Base-by-base conservation (phyloP, 2,113 vertebrate genomes). In the Heliornis fulica region DNA sequence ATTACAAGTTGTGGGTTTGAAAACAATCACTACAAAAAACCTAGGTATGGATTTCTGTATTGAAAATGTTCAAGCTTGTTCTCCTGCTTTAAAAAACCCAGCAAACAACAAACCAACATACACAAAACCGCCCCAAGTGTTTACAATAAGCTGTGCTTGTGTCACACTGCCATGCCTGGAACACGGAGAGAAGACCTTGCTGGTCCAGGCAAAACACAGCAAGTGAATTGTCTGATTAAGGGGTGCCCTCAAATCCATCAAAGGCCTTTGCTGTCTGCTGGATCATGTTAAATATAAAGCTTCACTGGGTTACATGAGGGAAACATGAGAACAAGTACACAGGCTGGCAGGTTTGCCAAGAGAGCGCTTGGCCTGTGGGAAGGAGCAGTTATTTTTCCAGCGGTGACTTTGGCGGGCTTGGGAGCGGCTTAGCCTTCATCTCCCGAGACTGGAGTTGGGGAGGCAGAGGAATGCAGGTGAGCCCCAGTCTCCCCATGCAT, bases 21-120 rank as follows among this genome's bases (percentile, higher is more conserved):
- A 99, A 98, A 99, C 99, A 89, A 99, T 99, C 98, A 99, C 99
- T 96, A 99, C 99, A 23, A 99, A 99, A 98, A 99, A 99, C 97
- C 98, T 99, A 15, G 99, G 99, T 99, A 98, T 84, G 89, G 66
- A 85, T 96, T 97, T 70, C 89, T 90, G 0, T 43, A 32, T 83
- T 95, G 89, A 43, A 59, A 71, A 41, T 63, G 31, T 85, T 46
- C 83, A 41, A 84, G 84, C 18, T 92, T 14, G 9, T 93, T 68
- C 46, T 69, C 15, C 29, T 68, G 71, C 14, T 31, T 61, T 78
- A 66, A 81, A 65, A 29, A n/a, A 9, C n/a, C n/a, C n/a, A n/a
- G n/a, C n/a, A n/a, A n/a, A n/a, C n/a, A n/a, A n/a, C n/a, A n/a
- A n/a, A n/a, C n/a, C n/a, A 22, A 4, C 6, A 63, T 20, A 20